phyloP scores from a whole-genome alignment of 1,140 invertebrate genomes.

The Megathymus violae region DNA sequence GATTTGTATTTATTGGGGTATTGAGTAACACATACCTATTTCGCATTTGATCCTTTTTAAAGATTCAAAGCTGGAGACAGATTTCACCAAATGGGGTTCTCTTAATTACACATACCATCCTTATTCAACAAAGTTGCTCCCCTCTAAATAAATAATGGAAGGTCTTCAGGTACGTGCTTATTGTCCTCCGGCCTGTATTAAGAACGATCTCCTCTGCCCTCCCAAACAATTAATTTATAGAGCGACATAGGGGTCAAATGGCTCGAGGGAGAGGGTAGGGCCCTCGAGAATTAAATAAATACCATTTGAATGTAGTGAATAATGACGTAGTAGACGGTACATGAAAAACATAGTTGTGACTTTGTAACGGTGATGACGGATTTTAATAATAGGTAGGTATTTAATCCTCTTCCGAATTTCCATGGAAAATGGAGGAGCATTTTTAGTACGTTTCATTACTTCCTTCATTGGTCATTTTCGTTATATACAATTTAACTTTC shows the following conservation, averaged over 20 bases:
- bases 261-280: conserved; percentile 1
- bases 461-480: no score
- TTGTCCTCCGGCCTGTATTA: not conserved
- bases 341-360: no score
- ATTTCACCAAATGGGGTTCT: no score
- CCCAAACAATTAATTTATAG: conserved; percentile 20
- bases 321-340: no score
- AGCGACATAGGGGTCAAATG: not conserved
- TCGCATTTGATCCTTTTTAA: no score
- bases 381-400: not conserved
- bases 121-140: conserved; percentile 3
- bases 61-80: not conserved
- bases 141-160: conserved; percentile 17
- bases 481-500: no score
- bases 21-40: no score
- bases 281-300: not conserved
- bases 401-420: no score
- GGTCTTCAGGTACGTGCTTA: conserved; percentile 10
- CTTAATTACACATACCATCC: not conserved
- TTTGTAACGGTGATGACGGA: no score
- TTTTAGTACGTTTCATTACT: no score
- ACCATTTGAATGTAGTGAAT: not conserved
- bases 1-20: no score
- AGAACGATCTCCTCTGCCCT: conserved; percentile 13
- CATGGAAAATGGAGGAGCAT: no score